Base-by-base conservation (phyloP, 2,888 invertebrate genomes). In the Anticlea derivata region DNA sequence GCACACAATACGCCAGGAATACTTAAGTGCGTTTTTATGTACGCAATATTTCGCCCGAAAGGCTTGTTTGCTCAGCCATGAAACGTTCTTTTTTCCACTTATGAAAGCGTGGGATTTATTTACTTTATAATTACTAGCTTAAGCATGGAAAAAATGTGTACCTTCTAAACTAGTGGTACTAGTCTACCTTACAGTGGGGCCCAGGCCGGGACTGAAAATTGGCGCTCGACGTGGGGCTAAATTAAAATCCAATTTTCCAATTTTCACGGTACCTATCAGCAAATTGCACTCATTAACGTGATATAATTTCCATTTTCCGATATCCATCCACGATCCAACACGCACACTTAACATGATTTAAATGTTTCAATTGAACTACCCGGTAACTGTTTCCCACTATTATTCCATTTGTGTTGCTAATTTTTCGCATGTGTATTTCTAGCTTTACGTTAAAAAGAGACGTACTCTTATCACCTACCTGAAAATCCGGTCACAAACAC, bases 261-360 rank as follows among this genome's bases (percentile, higher is more conserved):
- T 69, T 31, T 65, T 54, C 61, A 61, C 57, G 70, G 63, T 59
- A n/a, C n/a, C n/a, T n/a, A 51, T 65, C 50, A 48, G 58, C 12
- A 58, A 55, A 65, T 63, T 58, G 57, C 55, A 61, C 65, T 65
- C 63, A 70, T 72, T 68, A 67, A 65, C 60, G 60, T 63, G 48
- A 58, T 65, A 68, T 63, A 61, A 66, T 72, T 73, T 68, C 55
- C 65, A 61, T 65, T 73, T 73, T 68, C 60, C 65, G 64, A 58
- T 66, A 54, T 50, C 53, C 56, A 56, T 56, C 48, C 40, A 56
- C 60, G 50, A 65, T 61, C n/a, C n/a, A 67, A 72, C 61, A 62
- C 59, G 71, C 65, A 66, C 58, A 65, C 61, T 70, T 66, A 68
- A 63, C 62, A 52, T 60, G 60, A 66, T 63, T 59, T 50, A 64